Evolutionary conservation across 2,797 vertebrate genomes (phyloP).

Genomic region (Crocidura indochinensis): DNA sequence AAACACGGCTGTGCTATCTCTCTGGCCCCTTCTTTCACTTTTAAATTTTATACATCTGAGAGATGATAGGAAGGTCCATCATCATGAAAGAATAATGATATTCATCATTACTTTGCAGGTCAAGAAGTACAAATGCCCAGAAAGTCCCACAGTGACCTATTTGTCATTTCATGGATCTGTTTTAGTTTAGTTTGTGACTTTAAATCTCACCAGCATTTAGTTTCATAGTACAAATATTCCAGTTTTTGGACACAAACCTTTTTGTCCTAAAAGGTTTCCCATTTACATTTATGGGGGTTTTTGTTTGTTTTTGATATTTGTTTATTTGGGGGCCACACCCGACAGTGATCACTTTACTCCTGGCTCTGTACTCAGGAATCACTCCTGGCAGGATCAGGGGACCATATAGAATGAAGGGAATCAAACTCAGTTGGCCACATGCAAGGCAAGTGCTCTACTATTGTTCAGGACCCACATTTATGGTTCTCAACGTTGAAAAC

Average conservation of each 20-base stretch:
- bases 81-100: slow-evolving; percentile 33
- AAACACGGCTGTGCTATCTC: too few species aligned
- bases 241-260: slow-evolving; percentile 14
- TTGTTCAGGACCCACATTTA: background rate
- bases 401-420: too few species aligned
- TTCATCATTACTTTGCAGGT: too few species aligned
- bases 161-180: background rate
- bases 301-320: too few species aligned
- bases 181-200: background rate
- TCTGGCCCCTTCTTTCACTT: too few species aligned
- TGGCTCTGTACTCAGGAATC: too few species aligned
- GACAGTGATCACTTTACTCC: too few species aligned
- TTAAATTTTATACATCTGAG: background rate
- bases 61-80: background rate
- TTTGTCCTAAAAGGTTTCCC: background rate
- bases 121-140: background rate
- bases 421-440: too few species aligned
- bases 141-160: background rate
- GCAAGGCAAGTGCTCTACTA: too few species aligned
- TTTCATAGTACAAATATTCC: slow-evolving; percentile 1
- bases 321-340: too few species aligned
- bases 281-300: background rate
- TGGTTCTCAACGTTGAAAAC: slow-evolving; percentile 3
- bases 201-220: background rate
- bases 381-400: too few species aligned